Conservation (phyloP, 2,113 vertebrate species). For the Heloderma charlesbogerti region DNA sequence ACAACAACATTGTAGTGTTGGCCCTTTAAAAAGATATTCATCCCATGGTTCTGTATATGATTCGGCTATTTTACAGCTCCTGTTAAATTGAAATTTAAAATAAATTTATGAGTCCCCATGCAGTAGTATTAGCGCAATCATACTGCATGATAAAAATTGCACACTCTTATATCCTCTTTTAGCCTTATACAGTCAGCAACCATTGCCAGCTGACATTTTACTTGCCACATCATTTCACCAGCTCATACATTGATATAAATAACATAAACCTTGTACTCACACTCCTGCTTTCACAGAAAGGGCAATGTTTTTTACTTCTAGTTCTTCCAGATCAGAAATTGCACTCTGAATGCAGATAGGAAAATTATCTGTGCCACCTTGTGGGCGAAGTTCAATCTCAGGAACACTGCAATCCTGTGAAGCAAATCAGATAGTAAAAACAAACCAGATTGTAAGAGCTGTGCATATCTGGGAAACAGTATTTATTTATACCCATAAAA, state of each 20-base stretch:
- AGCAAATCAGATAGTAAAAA: conserved; percentile 40
- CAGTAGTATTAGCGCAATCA: background rate
- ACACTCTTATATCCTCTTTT: background rate
- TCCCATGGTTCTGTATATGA: background rate
- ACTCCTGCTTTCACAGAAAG: conserved; percentile 83
- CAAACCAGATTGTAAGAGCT: background rate
- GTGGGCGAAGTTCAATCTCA: conserved; percentile 77
- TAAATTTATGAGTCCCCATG: background rate
- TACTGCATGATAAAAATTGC: background rate
- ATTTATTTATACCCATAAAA: background rate
- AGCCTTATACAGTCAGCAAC: background rate
- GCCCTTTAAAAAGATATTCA: background rate
- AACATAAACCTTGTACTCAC: conserved; percentile 72
- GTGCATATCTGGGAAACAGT: background rate
- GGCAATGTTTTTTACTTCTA: conserved; percentile 73
- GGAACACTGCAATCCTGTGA: conserved; percentile 80
- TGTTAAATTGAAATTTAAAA: background rate
- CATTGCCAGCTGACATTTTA: background rate
- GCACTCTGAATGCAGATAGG: conserved; percentile 73
- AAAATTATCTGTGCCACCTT: conserved; percentile 43
- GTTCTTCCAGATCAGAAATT: conserved; percentile 74
- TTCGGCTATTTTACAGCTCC: background rate
- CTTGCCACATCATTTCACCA: background rate
- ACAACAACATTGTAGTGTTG: background rate
- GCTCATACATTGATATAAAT: conserved; percentile 12